Evolutionary conservation across 2,888 invertebrate species (phyloP).

Genomic region (Cantharis lateralis): DNA sequence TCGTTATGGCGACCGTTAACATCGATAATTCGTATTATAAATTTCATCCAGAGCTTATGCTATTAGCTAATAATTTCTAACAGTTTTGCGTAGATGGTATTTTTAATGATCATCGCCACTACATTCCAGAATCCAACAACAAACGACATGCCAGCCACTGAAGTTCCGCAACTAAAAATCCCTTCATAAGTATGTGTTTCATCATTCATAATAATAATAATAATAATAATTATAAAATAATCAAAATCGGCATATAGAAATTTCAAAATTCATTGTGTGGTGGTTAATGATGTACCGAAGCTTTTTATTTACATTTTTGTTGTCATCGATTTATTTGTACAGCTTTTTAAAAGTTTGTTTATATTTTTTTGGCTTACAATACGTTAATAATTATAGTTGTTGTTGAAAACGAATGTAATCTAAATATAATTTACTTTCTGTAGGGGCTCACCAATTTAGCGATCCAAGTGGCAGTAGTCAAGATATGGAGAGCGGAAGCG

Average conservation of each 20-base stretch:
- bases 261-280: constrained; percentile 21
- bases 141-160: constrained; percentile 50
- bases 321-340: constrained; percentile 10
- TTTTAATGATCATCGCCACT: constrained; percentile 51
- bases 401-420: not conserved
- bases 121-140: constrained; percentile 55
- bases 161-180: constrained; percentile 44
- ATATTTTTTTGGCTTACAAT: constrained; percentile 18
- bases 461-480: constrained; percentile 15
- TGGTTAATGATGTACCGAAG: constrained; percentile 12
- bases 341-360: constrained; percentile 2
- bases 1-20: not conserved
- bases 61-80: constrained; percentile 32
- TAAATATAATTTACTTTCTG: not conserved
- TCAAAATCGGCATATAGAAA: constrained; percentile 7
- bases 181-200: constrained; percentile 49
- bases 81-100: constrained; percentile 45
- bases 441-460: constrained; percentile 22
- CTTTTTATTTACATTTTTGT: constrained; percentile 17
- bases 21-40: not conserved
- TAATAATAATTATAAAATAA: constrained; percentile 26
- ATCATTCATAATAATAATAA: constrained; percentile 35
- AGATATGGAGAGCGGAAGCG: constrained; percentile 29
- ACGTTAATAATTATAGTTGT: not conserved
- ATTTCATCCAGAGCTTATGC: not conserved